A percentile compares a stretch with the other conserved stretches of the same genome.
Evolutionary conservation across 2,113 vertebrate genomes (phyloP).

Genomic region (Pristiophorus japonicus): DNA sequence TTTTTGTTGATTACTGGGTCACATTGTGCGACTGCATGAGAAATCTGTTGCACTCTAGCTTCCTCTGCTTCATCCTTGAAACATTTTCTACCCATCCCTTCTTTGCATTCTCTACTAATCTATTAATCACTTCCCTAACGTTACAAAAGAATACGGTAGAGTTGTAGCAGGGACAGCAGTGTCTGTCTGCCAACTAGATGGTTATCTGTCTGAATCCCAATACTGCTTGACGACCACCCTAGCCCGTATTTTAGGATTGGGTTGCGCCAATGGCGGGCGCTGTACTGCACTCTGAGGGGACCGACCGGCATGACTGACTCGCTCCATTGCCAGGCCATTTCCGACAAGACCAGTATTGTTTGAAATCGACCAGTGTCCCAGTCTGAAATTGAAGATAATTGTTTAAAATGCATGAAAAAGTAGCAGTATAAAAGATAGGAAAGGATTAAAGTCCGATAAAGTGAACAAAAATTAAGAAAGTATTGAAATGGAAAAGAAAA

Average conservation of each 20-base stretch:
- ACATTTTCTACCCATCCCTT: not conserved
- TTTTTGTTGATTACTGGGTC: not conserved
- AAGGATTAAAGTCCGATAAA: not conserved
- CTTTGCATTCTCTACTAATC: not conserved
- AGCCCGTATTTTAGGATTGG: not conserved
- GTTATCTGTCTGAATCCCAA: not conserved
- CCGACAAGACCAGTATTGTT: not conserved
- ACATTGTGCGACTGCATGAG: not conserved
- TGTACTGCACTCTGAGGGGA: not conserved
- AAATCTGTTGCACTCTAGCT: not conserved
- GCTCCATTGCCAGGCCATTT: not conserved
- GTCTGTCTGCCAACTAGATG: not conserved
- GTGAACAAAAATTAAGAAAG: not conserved
- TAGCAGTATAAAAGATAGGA: not conserved
- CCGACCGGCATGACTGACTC: not conserved
- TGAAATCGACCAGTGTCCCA: not conserved
- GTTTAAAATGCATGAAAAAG: not conserved
- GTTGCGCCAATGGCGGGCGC: not conserved
- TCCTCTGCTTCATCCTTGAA: not conserved
- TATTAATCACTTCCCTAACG: not conserved
- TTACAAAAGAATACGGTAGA: not conserved
- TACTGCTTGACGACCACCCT: not conserved
- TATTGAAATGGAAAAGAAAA: not conserved
- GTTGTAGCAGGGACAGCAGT: too few relatives aligned
- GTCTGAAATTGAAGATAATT: not conserved